phyloP scores from a whole-genome alignment of 2,888 invertebrate species.

The Oasisia sp. region DNA sequence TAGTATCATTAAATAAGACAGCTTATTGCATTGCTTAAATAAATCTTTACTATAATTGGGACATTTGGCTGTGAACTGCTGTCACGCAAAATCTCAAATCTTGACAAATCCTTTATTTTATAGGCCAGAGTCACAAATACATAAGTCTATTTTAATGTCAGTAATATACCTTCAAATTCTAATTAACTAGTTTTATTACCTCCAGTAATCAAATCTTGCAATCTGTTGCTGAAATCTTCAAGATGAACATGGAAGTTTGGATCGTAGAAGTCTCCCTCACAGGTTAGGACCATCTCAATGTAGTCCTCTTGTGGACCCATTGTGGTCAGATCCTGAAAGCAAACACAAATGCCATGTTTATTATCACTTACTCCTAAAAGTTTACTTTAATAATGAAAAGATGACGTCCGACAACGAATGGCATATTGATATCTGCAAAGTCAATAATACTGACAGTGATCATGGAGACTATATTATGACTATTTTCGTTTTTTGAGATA shows the following conservation, averaged over 20 bases:
- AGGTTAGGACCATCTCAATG: constrained; percentile 85
- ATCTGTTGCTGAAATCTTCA: constrained; percentile 79
- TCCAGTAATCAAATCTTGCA: constrained; percentile 82
- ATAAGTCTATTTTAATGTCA: not conserved
- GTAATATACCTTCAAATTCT: not conserved
- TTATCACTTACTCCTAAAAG: not conserved
- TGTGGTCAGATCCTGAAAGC: constrained; percentile 28
- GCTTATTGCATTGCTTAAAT: no score
- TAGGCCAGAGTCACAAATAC: no score
- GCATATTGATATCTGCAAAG: no score
- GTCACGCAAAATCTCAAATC: not conserved
- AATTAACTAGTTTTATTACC: constrained; percentile 67
- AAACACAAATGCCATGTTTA: not conserved
- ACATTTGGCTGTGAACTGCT: not conserved
- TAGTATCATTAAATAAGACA: no score
- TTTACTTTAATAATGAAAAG: no score
- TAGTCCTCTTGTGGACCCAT: constrained; percentile 66
- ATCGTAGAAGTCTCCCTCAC: constrained; percentile 90
- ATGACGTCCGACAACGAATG: no score
- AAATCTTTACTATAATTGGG: no score
- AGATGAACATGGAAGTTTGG: constrained; percentile 86
- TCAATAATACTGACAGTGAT: no score
- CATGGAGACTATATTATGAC: no score
- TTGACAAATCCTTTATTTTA: not conserved
- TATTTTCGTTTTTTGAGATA: no score